phyloP scores from a whole-genome alignment of 2,797 vertebrate species.

The Pseudopleuronectes americanus region DNA sequence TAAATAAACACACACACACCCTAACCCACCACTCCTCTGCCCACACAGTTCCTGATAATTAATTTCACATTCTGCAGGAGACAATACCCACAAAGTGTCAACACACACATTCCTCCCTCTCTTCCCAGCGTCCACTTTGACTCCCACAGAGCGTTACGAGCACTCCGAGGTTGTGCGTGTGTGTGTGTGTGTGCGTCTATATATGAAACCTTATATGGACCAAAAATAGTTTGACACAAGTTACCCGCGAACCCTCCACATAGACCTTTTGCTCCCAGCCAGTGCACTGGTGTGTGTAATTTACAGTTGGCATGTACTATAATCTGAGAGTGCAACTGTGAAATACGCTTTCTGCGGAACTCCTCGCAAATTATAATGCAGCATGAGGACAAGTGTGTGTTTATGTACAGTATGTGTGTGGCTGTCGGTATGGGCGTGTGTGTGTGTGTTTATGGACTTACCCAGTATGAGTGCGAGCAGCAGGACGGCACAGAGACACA shows the following conservation, averaged over 20 bases:
- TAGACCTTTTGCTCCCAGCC: conserved; percentile 58
- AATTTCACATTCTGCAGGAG: conserved; percentile 27
- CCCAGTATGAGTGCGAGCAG: conserved; percentile 82
- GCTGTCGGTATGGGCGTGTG: conserved; percentile 31
- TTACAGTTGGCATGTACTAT: not conserved
- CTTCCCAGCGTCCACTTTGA: conserved; percentile 14
- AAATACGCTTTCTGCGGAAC: conserved; percentile 17
- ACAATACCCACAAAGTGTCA: conserved; percentile 20
- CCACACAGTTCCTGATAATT: conserved; percentile 24
- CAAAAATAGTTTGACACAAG: conserved; percentile 71
- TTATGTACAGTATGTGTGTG: conserved; percentile 1
- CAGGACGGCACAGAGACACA: conserved; percentile 77
- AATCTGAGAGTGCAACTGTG: not conserved
- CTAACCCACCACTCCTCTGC: not conserved
- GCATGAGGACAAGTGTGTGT: conserved; percentile 24
- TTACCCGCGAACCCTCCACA: conserved; percentile 27
- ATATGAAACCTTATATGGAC: conserved; percentile 73
- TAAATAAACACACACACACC: conserved; percentile 16
- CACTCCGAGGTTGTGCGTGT: conserved; percentile 16
- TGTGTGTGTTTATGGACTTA: conserved; percentile 70
- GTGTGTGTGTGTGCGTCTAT: conserved; percentile 26
- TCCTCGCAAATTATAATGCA: conserved; percentile 67
- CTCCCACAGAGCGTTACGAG: conserved; percentile 12
- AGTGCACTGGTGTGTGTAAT: not conserved
- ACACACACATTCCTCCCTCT: conserved; percentile 32